Evolutionary conservation across 2,797 vertebrate genomes (phyloP), one percentile per base, ranked within the genome.

Genomic region (Parotocinclus haroldoi): DNA sequence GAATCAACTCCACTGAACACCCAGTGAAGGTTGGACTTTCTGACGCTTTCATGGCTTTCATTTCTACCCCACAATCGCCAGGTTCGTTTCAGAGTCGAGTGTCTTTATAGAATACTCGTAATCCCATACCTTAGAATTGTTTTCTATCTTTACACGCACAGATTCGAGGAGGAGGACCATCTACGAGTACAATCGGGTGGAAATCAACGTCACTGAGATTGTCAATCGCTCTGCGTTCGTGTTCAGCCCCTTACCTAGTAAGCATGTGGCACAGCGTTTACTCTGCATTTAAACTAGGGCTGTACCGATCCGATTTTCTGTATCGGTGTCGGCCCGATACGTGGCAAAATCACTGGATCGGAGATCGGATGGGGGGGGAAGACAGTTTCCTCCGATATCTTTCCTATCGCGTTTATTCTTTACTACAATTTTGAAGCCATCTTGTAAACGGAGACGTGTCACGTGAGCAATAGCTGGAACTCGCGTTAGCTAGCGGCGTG

Each of bases 21-120:
- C 96, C 96, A 0, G 93, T 99, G 1, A 99, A 99, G 84, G 91
- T 93, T 0, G 96, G 96, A 27, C 88, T 99, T 50, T 99, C 96
- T 0, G 96, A 99, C 0, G 96, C 96, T 52, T 99, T 98, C 87
- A 91, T 95, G 92, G 80, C 93, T 0, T 80, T 86, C 68, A 87
- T 89, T 9, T 75, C 89, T 0, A 77, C 90, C 10, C 74, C 87
- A 0, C 91, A 89, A 0, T 63, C 81, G 36, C 78, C 92, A 66
- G 95, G 95, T 96, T 74, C 89, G 91, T 67, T 45, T 27, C 57
- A 8, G 7, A 8, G n/a, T 19, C 7, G 13, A 27, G 7, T 55
- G 1, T 52, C 56, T 58, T 38, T 38, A 19, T 1, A 56, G 49
- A 50, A 10, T 50, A 27, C 10, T n/a, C 8, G 6, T 19, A n/a